Base-by-base conservation (phyloP, 37 sponge, comb jelly and placozoan species). In the Sycon ciliatum region DNA sequence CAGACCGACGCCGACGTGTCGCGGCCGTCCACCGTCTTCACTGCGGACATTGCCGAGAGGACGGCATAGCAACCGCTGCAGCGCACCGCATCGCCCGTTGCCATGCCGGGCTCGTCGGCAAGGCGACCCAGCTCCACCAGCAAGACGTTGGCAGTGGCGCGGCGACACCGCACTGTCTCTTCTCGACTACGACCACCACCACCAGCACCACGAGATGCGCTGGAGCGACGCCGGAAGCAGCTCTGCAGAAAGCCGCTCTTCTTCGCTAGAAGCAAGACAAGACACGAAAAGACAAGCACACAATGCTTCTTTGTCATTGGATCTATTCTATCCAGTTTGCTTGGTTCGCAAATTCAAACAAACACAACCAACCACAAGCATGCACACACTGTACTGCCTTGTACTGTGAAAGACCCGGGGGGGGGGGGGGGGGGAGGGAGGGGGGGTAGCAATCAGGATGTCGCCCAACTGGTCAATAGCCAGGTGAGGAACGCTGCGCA, bases 121-220 rank as follows among this genome's bases (percentile, higher is more conserved):
- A 93, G 83, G 27, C 37, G 46, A 30, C 94, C 86, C 49, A 93
- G 65, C 11, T 76, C 68, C 36, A 93, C 70, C 20, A 79, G 81
- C 63, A 88, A 35, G 24, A 85, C 83, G 67, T 93, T 93, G 42
- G 58, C 72, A 53, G 75, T 82, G 28, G 71, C 67, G 22, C 67
- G 75, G 37, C 55, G 75, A 22, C 27, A 60, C 9, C 11, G 26
- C 23, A 88, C 86, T 34, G 79, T 35, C 71, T 83, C 73, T 85
- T 93, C 73, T 75, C 74, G 24, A 22, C 63, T 60, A 22, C 16
- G 63, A 24, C 9, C 27, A 0, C 52, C 75, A 30, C 27, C 46
- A 20, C 0, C 55, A 24, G 32, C 3, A 1, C 32, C 5, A 1
- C 65, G 37, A 33, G 78, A 32, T 30, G 84, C 31, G 3, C 53